Percentiles rank a stretch among this genome's conserved stretches.
These are phyloP conservation scores for Dasyprocta punctata DNA, from an alignment of 2,113 vertebrate species.

Conservation along the genomic window DNA sequence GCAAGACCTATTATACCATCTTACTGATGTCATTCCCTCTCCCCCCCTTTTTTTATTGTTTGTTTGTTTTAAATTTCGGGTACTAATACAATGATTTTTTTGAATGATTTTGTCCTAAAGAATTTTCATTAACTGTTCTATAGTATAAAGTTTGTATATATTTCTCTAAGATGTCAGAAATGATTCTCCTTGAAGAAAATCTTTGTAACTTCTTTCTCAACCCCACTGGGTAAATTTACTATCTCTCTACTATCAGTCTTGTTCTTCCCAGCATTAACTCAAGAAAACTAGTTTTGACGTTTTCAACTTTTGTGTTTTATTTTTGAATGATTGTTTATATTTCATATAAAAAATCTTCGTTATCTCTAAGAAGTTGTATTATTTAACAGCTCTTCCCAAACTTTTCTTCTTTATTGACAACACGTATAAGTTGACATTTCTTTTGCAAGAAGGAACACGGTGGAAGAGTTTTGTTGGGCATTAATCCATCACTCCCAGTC, in stretches of 20 bases:
- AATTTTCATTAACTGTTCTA: neutral
- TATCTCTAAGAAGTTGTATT: neutral
- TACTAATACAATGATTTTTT: neutral
- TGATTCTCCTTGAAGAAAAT: neutral
- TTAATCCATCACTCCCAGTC: neutral
- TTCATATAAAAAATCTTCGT: neutral
- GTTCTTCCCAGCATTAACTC: neutral
- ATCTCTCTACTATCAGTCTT: neutral
- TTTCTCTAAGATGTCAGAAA: neutral
- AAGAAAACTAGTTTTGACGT: neutral
- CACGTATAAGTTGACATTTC: neutral
- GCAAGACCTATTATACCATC: neutral
- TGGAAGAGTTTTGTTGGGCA: neutral
- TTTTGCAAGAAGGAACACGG: neutral
- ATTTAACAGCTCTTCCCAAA: neutral
- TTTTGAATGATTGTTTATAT: neutral
- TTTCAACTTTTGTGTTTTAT: neutral
- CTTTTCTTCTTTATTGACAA: neutral
- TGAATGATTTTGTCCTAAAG: neutral
- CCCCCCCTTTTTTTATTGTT: too few relatives aligned
- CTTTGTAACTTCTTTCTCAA: neutral
- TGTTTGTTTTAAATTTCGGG: neutral
- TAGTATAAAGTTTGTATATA: neutral
- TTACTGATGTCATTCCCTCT: neutral
- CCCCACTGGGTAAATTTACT: neutral